These are phyloP conservation scores for Megalurothrips usitatus DNA, from an alignment of 2,888 invertebrate genomes.

Conservation along the genomic window DNA sequence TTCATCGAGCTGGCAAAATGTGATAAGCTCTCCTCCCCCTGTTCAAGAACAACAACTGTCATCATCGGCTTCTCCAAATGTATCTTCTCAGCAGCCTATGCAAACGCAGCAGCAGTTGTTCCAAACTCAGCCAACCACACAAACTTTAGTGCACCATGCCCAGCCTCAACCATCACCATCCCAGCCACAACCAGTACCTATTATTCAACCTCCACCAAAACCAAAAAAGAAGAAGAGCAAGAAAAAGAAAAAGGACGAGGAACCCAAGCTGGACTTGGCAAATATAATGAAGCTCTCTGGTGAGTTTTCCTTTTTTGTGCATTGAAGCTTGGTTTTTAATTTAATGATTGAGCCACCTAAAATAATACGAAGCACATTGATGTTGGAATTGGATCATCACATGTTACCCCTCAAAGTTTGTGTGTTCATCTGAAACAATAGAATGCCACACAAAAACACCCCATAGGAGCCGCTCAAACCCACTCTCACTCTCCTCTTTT, in stretches of 20 bases:
- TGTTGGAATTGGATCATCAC: too few relatives aligned
- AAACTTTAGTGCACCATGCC: neutral
- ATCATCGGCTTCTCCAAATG: neutral
- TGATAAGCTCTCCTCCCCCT: neutral
- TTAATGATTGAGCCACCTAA: too few relatives aligned
- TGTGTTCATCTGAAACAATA: too few relatives aligned
- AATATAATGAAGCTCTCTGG: constrained; percentile 71
- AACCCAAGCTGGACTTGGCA: constrained; percentile 60
- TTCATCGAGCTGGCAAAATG: neutral
- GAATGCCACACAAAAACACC: too few relatives aligned
- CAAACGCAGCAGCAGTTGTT: neutral
- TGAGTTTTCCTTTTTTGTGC: constrained; percentile 36
- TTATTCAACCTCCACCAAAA: neutral
- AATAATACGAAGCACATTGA: too few relatives aligned
- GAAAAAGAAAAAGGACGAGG: constrained; percentile 52
- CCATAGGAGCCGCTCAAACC: too few relatives aligned
- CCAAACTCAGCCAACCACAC: neutral
- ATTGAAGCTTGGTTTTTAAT: too few relatives aligned
- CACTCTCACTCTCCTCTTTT: too few relatives aligned
- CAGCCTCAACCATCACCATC: neutral
- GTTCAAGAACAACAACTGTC: neutral
- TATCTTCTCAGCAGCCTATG: neutral
- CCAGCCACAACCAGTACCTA: neutral
- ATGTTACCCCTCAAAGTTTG: too few relatives aligned
- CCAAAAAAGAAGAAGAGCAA: constrained; percentile 52